phyloP scores from a whole-genome alignment of 2,888 invertebrate genomes.

The Scotopteryx bipunctaria region DNA sequence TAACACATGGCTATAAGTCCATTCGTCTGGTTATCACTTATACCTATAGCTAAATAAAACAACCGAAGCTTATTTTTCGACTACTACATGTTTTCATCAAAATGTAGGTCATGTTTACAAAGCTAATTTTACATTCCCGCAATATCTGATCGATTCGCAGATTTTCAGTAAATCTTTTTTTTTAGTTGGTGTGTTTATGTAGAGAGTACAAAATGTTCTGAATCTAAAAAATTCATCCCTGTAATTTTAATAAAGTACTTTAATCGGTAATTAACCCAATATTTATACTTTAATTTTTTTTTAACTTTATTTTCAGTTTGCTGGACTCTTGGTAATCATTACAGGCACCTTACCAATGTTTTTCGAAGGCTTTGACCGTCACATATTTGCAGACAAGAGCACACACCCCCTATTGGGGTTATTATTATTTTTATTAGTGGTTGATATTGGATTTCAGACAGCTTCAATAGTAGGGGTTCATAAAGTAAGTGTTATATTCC shows the following conservation, averaged over 20 bases:
- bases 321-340: slow-evolving; percentile 8
- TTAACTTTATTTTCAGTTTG: slow-evolving; percentile 12
- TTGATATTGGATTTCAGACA: slow-evolving; percentile 19
- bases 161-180: no score
- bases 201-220: no score
- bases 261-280: no score
- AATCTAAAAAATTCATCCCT: no score
- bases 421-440: not conserved
- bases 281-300: not conserved
- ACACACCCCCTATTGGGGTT: slow-evolving; percentile 11
- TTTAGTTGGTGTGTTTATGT: not conserved
- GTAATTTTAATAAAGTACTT: no score
- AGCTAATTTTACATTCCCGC: slow-evolving; percentile 3
- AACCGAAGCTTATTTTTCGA: no score
- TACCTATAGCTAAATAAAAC: no score
- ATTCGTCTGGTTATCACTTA: no score
- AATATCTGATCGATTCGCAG: no score
- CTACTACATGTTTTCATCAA: not conserved
- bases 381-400: slow-evolving; percentile 5
- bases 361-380: not conserved
- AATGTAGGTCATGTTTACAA: slow-evolving; percentile 8
- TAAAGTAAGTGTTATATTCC: slow-evolving; percentile 6
- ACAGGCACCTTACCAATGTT: slow-evolving; percentile 6
- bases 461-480: slow-evolving; percentile 22
- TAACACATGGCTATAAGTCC: no score